Evolutionary conservation across 2,113 vertebrate genomes (phyloP).

Genomic region (Megaceryle torquata): DNA sequence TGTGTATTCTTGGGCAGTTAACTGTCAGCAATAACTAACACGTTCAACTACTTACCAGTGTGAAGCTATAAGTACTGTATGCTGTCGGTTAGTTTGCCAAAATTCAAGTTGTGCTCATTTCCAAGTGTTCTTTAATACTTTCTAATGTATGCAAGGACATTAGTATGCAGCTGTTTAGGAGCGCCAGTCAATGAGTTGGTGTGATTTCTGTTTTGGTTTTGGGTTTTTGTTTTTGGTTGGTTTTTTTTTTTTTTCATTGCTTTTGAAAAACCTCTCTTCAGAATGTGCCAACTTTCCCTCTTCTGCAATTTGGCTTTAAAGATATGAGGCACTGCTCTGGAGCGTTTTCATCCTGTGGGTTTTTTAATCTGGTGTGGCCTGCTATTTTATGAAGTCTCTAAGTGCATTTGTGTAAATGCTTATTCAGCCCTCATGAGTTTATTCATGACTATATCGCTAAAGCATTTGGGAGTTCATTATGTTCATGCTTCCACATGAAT

Average conservation of each 20-base stretch:
- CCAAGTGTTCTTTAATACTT: background rate
- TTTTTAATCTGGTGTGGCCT: background rate
- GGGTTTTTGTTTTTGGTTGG: too few species aligned
- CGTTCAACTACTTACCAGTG: background rate
- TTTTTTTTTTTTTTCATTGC: background rate
- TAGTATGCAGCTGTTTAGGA: background rate
- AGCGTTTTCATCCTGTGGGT: background rate
- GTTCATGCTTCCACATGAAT: slow-evolving; percentile 32
- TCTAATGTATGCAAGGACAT: background rate
- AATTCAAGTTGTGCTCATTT: background rate
- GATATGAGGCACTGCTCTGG: background rate
- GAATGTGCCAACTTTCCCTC: background rate
- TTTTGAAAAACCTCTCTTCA: background rate
- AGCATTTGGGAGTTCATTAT: slow-evolving; percentile 48
- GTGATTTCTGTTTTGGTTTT: background rate
- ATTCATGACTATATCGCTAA: slow-evolving; percentile 20
- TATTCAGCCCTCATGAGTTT: slow-evolving; percentile 38
- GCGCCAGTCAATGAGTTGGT: background rate
- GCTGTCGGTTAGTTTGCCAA: background rate
- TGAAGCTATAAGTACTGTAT: background rate
- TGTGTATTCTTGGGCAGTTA: background rate
- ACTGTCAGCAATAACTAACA: background rate
- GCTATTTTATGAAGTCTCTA: slow-evolving; percentile 5
- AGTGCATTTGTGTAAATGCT: slow-evolving; percentile 46
- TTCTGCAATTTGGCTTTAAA: background rate